phyloP scores from a whole-genome alignment of 1,140 invertebrate species.

The Drosophila tani region DNA sequence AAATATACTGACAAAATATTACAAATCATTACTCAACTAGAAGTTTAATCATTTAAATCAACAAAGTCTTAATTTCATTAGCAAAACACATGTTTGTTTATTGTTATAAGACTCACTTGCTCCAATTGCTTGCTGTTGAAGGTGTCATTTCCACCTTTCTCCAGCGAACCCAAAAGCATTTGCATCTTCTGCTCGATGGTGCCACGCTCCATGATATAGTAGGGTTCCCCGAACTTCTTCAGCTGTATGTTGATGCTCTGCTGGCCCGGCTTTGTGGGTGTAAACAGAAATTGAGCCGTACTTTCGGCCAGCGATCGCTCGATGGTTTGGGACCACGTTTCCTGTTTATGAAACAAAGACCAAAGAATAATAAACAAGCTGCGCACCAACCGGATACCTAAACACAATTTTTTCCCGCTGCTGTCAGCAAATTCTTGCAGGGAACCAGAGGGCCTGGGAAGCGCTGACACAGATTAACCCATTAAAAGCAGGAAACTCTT shows the following conservation, averaged over 20 bases:
- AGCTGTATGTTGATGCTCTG: constrained; percentile 61
- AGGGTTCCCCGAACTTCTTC: constrained; percentile 70
- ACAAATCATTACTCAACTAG: background rate
- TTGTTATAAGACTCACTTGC: constrained; percentile 45
- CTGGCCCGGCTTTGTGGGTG: constrained; percentile 64
- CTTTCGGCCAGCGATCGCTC: constrained; percentile 71
- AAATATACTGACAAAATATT: constrained; percentile 66
- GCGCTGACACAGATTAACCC: constrained; percentile 52
- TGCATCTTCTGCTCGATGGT: constrained; percentile 75
- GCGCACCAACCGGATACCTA: constrained; percentile 50
- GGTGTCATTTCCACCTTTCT: constrained; percentile 45
- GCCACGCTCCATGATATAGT: constrained; percentile 76
- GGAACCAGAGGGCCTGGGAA: constrained; percentile 38
- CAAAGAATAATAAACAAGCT: constrained; percentile 38
- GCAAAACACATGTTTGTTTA: background rate
- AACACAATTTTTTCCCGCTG: constrained; percentile 35
- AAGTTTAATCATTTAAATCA: background rate
- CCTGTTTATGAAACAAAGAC: constrained; percentile 55
- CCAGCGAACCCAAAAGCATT: constrained; percentile 61
- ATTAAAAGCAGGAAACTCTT: constrained; percentile 2
- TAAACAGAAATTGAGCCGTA: constrained; percentile 77
- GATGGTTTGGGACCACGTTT: constrained; percentile 76
- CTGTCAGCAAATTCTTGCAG: constrained; percentile 51
- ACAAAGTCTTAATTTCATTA: no score
- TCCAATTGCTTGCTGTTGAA: constrained; percentile 76